Percentiles rank a stretch among this genome's conserved stretches.
These are phyloP conservation scores for Drosophila chauvacae DNA, from an alignment of 1,140 invertebrate genomes.

Conservation along the genomic window DNA sequence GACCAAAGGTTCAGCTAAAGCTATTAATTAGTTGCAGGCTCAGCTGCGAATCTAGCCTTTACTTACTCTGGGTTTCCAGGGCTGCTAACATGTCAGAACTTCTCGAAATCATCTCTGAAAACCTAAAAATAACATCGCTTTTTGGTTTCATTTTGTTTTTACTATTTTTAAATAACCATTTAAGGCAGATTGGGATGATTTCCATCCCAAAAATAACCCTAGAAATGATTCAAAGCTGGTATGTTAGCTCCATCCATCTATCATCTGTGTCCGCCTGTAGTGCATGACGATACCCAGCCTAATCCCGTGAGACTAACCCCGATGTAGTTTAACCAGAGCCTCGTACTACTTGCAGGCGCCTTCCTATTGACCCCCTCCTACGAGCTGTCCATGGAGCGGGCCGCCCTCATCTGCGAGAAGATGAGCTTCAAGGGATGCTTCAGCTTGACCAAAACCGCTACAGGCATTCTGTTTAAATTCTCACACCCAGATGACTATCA, in stretches of 20 bases:
- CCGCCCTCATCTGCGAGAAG: constrained; percentile 93
- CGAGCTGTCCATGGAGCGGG: constrained; percentile 92
- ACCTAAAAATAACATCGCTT: neutral
- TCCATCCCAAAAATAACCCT: neutral
- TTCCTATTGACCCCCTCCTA: constrained; percentile 93
- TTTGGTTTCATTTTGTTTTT: neutral
- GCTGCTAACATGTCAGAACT: neutral
- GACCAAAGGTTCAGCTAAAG: constrained; percentile 86
- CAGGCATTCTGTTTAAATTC: constrained; percentile 94
- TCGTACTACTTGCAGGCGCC: constrained; percentile 85
- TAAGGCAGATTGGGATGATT: too few species aligned
- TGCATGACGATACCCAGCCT: constrained; percentile 14
- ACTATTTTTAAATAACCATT: neutral
- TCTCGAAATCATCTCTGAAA: neutral
- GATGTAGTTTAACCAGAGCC: constrained; percentile 31
- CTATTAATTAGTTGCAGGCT: neutral
- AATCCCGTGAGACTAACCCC: constrained; percentile 14
- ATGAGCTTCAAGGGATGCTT: constrained; percentile 94
- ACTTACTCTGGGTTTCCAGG: neutral
- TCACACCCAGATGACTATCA: constrained; percentile 93
- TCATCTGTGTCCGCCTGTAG: neutral
- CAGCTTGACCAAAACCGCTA: constrained; percentile 93
- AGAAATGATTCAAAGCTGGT: neutral
- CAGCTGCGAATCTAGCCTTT: too few species aligned
- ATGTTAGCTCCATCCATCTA: neutral